Conservation (phyloP, 1,140 invertebrate genomes). For the Papilio polyxenes region DNA sequence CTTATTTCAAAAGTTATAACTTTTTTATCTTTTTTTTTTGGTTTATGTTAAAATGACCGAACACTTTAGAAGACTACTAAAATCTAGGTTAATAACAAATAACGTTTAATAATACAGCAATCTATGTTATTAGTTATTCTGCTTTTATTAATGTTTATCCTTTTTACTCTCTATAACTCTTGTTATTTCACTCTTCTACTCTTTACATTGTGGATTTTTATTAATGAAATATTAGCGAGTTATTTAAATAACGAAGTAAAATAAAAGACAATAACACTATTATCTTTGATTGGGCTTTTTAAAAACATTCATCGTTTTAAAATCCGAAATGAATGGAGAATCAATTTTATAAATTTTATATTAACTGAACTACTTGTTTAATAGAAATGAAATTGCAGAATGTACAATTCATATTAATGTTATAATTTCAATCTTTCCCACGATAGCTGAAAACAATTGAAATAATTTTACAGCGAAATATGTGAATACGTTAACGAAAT, state of each 20-base stretch:
- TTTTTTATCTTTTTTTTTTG: neutral
- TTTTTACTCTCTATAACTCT: too few species aligned
- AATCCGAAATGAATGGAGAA: neutral
- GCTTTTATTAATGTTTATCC: neutral
- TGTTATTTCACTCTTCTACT: too few species aligned
- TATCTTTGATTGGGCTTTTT: too few species aligned
- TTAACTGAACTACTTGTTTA: neutral
- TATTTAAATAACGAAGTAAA: too few species aligned
- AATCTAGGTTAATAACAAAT: neutral
- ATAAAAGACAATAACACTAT: too few species aligned
- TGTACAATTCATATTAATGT: constrained; percentile 27
- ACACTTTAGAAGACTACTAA: neutral
- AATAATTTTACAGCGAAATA: constrained; percentile 46
- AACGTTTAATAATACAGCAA: neutral
- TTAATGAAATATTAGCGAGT: too few species aligned
- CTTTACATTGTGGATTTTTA: too few species aligned
- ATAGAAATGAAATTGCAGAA: neutral
- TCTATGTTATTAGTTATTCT: neutral
- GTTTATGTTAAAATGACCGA: neutral
- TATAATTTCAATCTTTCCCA: constrained; percentile 41
- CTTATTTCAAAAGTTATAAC: constrained; percentile 25
- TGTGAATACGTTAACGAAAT: constrained; percentile 50
- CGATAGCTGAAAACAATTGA: constrained; percentile 43
- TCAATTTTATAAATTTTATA: neutral
- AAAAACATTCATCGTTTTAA: too few species aligned